These are phyloP conservation scores for Neocrepidodera transversa DNA, from an alignment of 2,888 invertebrate genomes.

Conservation along the genomic window DNA sequence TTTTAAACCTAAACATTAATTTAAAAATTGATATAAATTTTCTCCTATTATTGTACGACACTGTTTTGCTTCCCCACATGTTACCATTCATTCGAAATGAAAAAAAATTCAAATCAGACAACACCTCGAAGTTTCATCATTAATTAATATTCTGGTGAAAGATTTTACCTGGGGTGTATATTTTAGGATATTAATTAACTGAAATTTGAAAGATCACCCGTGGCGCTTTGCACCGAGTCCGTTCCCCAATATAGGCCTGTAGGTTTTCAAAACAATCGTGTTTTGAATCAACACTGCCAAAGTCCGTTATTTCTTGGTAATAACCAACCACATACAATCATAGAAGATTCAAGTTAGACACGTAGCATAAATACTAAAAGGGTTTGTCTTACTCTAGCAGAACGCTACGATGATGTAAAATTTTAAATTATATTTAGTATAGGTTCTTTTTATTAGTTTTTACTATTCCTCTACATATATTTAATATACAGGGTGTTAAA, in stretches of 20 bases:
- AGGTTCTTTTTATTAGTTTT: too few relatives aligned
- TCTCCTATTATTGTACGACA: not conserved
- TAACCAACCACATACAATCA: too few relatives aligned
- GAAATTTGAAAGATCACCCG: constrained; percentile 15
- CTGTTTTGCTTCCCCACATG: not conserved
- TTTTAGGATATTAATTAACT: constrained; percentile 27
- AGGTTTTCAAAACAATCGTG: constrained; percentile 26
- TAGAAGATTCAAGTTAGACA: too few relatives aligned
- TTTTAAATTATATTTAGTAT: too few relatives aligned
- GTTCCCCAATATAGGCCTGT: constrained; percentile 16
- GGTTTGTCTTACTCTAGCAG: too few relatives aligned
- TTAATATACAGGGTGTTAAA: too few relatives aligned
- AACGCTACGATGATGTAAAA: too few relatives aligned
- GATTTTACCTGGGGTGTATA: constrained; percentile 23
- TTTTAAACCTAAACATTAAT: too few relatives aligned
- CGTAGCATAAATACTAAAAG: too few relatives aligned
- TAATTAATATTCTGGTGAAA: constrained; percentile 18
- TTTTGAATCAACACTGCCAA: constrained; percentile 14
- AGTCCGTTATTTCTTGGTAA: constrained; percentile 9
- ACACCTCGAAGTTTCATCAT: constrained; percentile 4
- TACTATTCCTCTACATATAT: too few relatives aligned
- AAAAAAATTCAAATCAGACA: not conserved
- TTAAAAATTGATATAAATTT: too few relatives aligned
- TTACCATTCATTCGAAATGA: not conserved
- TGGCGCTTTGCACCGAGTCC: constrained; percentile 15